These are phyloP conservation scores for Lampris incognitus DNA, from an alignment of 2,113 vertebrate genomes.

Conservation along the genomic window DNA sequence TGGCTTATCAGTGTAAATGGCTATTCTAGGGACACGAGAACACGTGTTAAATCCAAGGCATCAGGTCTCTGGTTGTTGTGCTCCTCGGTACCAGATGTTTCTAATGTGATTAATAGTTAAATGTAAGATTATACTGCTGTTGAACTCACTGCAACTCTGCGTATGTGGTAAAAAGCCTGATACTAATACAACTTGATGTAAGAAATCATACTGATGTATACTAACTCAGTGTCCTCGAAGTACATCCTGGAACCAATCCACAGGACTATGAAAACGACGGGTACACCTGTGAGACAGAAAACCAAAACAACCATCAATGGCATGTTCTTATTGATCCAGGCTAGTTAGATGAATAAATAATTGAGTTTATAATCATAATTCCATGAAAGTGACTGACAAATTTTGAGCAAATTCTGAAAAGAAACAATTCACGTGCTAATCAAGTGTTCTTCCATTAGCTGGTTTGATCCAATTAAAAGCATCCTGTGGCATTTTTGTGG, in stretches of 20 bases:
- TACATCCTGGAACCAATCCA: conserved; percentile 90
- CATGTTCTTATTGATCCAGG: conserved; percentile 9
- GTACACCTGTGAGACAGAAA: conserved; percentile 84
- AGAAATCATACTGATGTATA: conserved; percentile 32
- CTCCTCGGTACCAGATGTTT: neutral
- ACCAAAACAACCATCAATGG: neutral
- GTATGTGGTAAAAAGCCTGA: neutral
- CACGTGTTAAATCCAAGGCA: neutral
- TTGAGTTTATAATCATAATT: too few species aligned
- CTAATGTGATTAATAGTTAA: neutral
- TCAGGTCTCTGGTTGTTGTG: neutral
- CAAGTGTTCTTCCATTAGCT: too few species aligned
- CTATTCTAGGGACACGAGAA: too few species aligned
- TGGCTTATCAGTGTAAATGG: too few species aligned
- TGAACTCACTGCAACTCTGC: neutral
- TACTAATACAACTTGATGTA: neutral
- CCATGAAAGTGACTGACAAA: too few species aligned
- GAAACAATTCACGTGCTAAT: too few species aligned
- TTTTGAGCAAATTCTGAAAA: too few species aligned
- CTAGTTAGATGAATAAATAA: too few species aligned
- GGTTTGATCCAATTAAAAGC: too few species aligned
- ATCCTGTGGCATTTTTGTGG: too few species aligned
- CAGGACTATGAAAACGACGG: conserved; percentile 84
- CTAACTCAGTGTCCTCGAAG: conserved; percentile 94
- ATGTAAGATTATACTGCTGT: neutral